Base-by-base conservation (phyloP, 1,140 invertebrate genomes). In the Lethocerus indicus region DNA sequence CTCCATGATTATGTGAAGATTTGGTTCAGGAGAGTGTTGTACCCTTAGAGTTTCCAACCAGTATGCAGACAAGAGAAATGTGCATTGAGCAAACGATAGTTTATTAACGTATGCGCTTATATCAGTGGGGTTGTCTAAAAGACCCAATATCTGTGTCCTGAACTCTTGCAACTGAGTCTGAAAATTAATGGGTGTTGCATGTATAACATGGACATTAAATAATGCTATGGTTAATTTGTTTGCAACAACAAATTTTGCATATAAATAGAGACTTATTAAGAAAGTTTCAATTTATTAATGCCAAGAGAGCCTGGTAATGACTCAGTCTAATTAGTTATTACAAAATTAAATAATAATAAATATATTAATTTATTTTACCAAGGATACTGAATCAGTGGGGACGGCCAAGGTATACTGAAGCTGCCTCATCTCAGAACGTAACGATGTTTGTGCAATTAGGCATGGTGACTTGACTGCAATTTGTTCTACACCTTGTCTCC, bases 401-500 rank as follows among this genome's bases (percentile, higher is more conserved):
- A 99, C 86, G 14, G 92, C 94, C n/a, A 92, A 89, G 12, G 92
- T 98, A 61, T 96, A 96, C 57, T 94, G 87, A 3, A 98, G 69
- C 62, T 98, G 94, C 16, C 92, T 73, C 71, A 99, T 83, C 64
- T 98, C 95, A 0, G 91, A 90, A 52, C 91, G 77, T 24, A 94
- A 78, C 37, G 89, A 86, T 6, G 83, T 88, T 63, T 85, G 81
- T 0, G 91, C 94, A 25, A 95, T 86, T 25, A 98, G 72, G 51
- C 86, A 78, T 0, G 96, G 96, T 1, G 94, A 97, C 66, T 98
- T 98, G 2, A 87, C 83, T 0, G 95, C 87, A 57, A 98, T 96
- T 64, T 94, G 86, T 70, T 90, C 90, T 0, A 99, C 90, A 4
- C 92, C 91, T 47, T 89, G 81, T 66, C 92, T 90, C 91, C 92